Percentiles rank a stretch among this genome's conserved stretches.
These are phyloP conservation scores for Hydropsyche betteni DNA, from an alignment of 2,888 invertebrate species.

Conservation along the genomic window DNA sequence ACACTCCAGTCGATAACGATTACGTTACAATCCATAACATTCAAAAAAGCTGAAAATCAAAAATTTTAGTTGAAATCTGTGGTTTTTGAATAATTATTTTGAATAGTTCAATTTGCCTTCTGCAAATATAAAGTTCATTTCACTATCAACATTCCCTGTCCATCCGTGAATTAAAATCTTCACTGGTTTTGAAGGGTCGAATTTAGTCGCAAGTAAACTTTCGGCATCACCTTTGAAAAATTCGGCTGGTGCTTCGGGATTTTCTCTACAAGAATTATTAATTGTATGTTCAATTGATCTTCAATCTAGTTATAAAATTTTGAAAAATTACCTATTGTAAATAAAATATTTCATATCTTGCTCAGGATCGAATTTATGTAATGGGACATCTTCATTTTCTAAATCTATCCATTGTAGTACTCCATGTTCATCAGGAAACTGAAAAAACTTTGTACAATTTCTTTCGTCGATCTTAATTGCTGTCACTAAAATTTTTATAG, in stretches of 20 bases:
- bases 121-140: too few species aligned
- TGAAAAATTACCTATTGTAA: slow-evolving; percentile 36
- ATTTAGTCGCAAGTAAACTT: slow-evolving; percentile 37
- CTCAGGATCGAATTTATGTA: slow-evolving; percentile 36
- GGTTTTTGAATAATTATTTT: background rate
- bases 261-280: slow-evolving; percentile 17
- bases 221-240: slow-evolving; percentile 40
- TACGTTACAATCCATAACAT: background rate
- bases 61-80: too few species aligned
- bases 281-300: too few species aligned
- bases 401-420: slow-evolving; percentile 34
- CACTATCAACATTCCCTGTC: slow-evolving; percentile 33
- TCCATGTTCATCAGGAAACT: slow-evolving; percentile 41
- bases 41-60: background rate
- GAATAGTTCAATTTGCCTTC: background rate
- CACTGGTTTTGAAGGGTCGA: slow-evolving; percentile 39
- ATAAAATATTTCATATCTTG: slow-evolving; percentile 38
- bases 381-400: slow-evolving; percentile 32
- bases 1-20: background rate
- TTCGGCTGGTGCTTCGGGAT: background rate
- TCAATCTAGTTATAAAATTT: background rate
- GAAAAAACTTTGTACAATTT: slow-evolving; percentile 25
- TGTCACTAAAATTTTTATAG: too few species aligned
- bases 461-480: background rate
- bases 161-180: slow-evolving; percentile 44